These are phyloP conservation scores for Ceratotherium simum DNA, from an alignment of 2,113 vertebrate genomes.

Conservation along the genomic window DNA sequence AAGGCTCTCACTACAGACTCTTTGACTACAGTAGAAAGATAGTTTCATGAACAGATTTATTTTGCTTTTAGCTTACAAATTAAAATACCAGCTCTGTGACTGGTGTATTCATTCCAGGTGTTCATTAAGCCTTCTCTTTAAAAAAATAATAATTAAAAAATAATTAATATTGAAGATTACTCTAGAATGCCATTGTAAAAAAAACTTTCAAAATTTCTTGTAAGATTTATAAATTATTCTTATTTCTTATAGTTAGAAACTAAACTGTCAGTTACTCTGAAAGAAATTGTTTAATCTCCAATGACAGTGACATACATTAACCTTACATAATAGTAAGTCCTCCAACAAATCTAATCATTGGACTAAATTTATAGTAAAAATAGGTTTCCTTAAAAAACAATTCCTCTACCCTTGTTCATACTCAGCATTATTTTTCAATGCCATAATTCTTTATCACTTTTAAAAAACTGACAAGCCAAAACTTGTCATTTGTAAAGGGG, in stretches of 20 bases:
- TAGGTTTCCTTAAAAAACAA: background rate
- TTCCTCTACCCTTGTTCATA: background rate
- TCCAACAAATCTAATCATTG: background rate
- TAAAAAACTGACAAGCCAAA: background rate
- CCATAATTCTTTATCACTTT: background rate
- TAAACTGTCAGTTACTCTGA: background rate
- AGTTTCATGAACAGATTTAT: background rate
- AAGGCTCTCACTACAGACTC: background rate
- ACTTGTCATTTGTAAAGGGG: background rate
- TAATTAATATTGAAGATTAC: background rate
- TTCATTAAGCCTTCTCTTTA: background rate
- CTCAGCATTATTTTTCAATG: background rate
- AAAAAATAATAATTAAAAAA: background rate
- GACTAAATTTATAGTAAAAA: slow-evolving; percentile 11
- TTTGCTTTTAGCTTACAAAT: background rate
- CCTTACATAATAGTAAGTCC: background rate
- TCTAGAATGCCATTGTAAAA: background rate
- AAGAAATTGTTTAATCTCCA: background rate
- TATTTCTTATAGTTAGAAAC: background rate
- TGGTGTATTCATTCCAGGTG: background rate
- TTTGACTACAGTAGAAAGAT: background rate
- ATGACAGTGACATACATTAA: background rate
- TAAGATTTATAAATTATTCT: background rate
- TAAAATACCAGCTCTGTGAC: background rate
- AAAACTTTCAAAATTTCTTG: background rate